Evolutionary conservation across 2,888 invertebrate genomes (phyloP).

Genomic region (Vanessa cardui): DNA sequence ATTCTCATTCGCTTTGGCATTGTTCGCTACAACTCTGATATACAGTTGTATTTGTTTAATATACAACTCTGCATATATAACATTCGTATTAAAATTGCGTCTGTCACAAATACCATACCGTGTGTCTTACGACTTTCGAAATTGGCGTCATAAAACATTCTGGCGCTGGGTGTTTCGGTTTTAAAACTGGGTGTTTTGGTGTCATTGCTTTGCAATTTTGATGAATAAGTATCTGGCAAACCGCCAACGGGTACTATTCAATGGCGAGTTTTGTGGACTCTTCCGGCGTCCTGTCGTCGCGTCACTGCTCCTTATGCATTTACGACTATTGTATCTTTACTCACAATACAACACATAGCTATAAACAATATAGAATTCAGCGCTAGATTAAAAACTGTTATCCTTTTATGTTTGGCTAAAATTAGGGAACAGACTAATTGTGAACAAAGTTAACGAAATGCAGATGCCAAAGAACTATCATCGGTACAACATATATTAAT

Average conservation of each 20-base stretch:
- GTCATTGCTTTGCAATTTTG: conserved; percentile 44
- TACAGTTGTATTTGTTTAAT: neutral
- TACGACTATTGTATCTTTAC: conserved; percentile 8
- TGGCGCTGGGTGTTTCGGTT: conserved; percentile 22
- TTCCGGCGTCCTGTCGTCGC: conserved; percentile 55
- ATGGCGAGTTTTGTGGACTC: conserved; percentile 49
- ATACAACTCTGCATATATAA: neutral
- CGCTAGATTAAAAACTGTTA: neutral
- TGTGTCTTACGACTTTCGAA: conserved; percentile 14
- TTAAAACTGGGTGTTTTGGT: conserved; percentile 29
- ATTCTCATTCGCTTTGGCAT: conserved; percentile 26
- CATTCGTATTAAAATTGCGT: conserved; percentile 16
- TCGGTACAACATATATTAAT: too few relatives aligned
- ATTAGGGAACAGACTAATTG: neutral
- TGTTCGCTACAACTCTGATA: neutral
- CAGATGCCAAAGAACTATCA: neutral
- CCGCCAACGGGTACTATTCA: conserved; percentile 51
- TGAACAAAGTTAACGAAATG: neutral
- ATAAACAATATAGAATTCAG: neutral
- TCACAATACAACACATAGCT: conserved; percentile 7
- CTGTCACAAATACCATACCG: neutral
- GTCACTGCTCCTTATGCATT: conserved; percentile 12
- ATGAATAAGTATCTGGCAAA: conserved; percentile 55
- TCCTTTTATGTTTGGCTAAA: neutral
- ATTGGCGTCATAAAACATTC: conserved; percentile 27